These are phyloP conservation scores for Sinonovacula constricta DNA, from an alignment of 1,140 invertebrate species.

Conservation along the genomic window DNA sequence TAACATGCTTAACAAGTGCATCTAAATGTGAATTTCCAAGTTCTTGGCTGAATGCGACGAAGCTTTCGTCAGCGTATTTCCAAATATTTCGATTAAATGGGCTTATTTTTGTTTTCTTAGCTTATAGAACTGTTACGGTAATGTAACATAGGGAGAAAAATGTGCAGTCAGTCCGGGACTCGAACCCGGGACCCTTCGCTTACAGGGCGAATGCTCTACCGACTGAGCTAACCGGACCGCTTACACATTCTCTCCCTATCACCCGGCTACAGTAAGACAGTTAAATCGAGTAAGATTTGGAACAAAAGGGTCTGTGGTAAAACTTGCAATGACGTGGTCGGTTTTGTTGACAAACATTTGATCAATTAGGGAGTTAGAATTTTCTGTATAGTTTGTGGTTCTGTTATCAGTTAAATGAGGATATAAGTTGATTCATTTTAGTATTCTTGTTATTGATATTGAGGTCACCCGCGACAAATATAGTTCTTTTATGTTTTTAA, in stretches of 20 bases:
- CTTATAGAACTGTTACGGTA: neutral
- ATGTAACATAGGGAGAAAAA: no score
- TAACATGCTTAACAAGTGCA: neutral
- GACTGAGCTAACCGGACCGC: no score
- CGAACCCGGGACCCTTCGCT: no score
- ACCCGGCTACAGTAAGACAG: no score
- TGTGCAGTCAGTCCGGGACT: no score
- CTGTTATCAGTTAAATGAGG: slow-evolving; percentile 10
- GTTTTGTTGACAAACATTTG: slow-evolving; percentile 1
- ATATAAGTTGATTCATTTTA: slow-evolving; percentile 7
- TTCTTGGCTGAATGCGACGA: neutral
- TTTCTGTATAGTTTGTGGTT: slow-evolving; percentile 17
- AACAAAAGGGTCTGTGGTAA: slow-evolving; percentile 20
- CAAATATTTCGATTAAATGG: slow-evolving; percentile 17
- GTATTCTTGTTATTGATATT: slow-evolving; percentile 4
- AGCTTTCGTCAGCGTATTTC: slow-evolving; percentile 3
- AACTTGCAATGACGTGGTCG: slow-evolving; percentile 9
- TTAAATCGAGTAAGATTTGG: slow-evolving; percentile 20
- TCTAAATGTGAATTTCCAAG: slow-evolving; percentile 1
- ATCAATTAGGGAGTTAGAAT: slow-evolving; percentile 16
- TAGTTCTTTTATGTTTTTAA: slow-evolving; percentile 1
- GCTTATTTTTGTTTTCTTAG: neutral
- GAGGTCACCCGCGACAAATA: slow-evolving; percentile 3
- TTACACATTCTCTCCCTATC: no score
- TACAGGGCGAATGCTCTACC: no score